phyloP scores from a whole-genome alignment of 2,888 invertebrate genomes.

The Trichacis sp. region DNA sequence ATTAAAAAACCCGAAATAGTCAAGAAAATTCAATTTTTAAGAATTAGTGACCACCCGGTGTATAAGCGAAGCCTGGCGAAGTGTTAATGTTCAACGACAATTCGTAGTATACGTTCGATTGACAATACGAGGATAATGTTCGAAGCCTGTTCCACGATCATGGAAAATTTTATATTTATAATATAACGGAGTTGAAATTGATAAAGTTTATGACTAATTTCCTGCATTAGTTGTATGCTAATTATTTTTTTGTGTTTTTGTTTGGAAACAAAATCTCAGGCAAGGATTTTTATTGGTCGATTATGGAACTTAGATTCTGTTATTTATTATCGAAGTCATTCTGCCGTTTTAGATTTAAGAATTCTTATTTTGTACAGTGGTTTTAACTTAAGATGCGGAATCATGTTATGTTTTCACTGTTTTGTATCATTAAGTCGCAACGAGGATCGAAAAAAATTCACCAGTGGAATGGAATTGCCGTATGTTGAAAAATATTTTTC shows the following conservation, averaged over 20 bases:
- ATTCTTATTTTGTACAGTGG: conserved; percentile 9
- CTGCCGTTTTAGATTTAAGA: conserved; percentile 22
- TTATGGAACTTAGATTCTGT: too few relatives aligned
- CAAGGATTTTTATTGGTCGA: conserved; percentile 4
- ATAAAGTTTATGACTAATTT: conserved; percentile 21
- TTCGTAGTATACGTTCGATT: conserved; percentile 27
- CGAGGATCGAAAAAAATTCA: conserved; percentile 22
- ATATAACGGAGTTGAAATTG: conserved; percentile 26
- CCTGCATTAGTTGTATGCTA: too few relatives aligned
- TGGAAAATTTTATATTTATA: conserved; percentile 28
- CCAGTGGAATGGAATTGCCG: conserved; percentile 27
- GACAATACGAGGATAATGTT: conserved; percentile 33
- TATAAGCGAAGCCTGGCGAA: too few relatives aligned
- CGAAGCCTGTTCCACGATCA: conserved; percentile 13
- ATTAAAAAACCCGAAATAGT: too few relatives aligned
- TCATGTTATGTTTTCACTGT: conserved; percentile 7
- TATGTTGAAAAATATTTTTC: conserved; percentile 55
- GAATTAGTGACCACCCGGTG: too few relatives aligned
- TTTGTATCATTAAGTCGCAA: neutral
- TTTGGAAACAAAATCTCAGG: neutral
- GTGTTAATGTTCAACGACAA: conserved; percentile 22
- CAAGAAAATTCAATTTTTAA: too few relatives aligned
- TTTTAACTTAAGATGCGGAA: neutral
- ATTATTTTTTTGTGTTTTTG: too few relatives aligned
- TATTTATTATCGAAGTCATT: conserved; percentile 37